Percentiles rank a stretch among this genome's conserved stretches.
Conservation (phyloP, 2,113 vertebrate species). For the Numenius arquata region DNA sequence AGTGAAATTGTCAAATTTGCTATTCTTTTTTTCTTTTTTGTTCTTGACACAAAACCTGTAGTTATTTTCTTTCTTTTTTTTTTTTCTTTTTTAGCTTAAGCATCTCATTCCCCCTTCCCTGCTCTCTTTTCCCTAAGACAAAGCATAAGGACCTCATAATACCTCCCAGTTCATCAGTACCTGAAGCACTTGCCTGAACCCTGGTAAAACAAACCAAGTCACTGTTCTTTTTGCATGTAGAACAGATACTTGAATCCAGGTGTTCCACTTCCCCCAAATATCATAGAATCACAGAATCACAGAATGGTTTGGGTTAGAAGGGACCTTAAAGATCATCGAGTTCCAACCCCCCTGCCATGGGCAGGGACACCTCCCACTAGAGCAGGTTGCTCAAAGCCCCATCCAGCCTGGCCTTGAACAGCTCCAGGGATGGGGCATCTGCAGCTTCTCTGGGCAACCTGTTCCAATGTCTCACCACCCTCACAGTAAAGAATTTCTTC, state of each 20-base stretch:
- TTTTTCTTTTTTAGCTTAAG: background rate
- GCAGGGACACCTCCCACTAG: no score
- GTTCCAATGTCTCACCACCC: no score
- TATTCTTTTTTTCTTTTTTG: background rate
- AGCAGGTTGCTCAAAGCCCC: no score
- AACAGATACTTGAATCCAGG: background rate
- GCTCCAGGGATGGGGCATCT: no score
- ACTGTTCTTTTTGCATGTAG: background rate
- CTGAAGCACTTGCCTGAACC: background rate
- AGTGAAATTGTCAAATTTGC: background rate
- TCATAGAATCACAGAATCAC: no score
- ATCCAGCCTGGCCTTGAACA: no score
- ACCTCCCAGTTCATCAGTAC: background rate
- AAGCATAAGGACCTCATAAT: background rate
- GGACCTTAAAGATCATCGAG: no score
- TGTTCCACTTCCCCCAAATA: background rate
- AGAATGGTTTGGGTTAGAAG: no score
- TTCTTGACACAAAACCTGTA: background rate
- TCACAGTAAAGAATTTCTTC: no score
- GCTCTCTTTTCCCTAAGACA: background rate
- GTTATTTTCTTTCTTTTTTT: background rate
- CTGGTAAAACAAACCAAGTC: background rate
- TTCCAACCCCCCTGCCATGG: no score
- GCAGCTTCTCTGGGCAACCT: no score
- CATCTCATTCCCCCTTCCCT: background rate